Base-by-base conservation (phyloP, 2,113 vertebrate species). In the Monarcha castaneiventris region DNA sequence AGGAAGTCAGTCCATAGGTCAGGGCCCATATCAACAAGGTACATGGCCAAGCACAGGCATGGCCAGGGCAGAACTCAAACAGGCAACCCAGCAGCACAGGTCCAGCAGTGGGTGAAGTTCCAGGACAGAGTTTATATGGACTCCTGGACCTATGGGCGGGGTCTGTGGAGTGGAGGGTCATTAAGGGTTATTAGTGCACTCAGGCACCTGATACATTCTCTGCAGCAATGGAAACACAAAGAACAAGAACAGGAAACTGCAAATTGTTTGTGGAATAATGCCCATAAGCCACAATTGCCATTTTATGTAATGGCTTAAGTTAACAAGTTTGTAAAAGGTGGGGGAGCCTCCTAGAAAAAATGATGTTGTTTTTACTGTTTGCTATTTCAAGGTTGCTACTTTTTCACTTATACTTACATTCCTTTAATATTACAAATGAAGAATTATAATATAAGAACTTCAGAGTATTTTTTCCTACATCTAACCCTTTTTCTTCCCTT, bases 21-120 rank as follows among this genome's bases (percentile, higher is more conserved):
- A 74, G n/a, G 37, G 14, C 18, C 48, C 39, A 1, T 23, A 20
- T 54, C 49, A 56, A 8, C 19, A 85, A 33, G 29, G 39, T 35
- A 5, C 27, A 6, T 4, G 13, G 18, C 59, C 56, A 79, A 46
- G 7, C 16, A 61, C 12, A 35, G 49, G 33, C 20, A 43, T 1
- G 2, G 22, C 62, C 41, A 10, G 14, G 6, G 37, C n/a, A 78
- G 41, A 66, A 2, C 61, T 30, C 55, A 6, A n/a, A 8, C 19
- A 22, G 27, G 3, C 30, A 11, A 11, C 11, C n/a, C 39, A 44
- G 3, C 14, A 62, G 1, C 9, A 2, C 5, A 27, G 21, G 13
- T 10, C 17, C 44, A 3, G 8, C 0, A 10, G 6, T 1, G 2
- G 9, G 0, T 61, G 10, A 13, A 13, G 2, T 2, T 3, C 26